Evolutionary conservation across 2,113 vertebrate genomes (phyloP).

Genomic region (Beaufortia kweichowensis): DNA sequence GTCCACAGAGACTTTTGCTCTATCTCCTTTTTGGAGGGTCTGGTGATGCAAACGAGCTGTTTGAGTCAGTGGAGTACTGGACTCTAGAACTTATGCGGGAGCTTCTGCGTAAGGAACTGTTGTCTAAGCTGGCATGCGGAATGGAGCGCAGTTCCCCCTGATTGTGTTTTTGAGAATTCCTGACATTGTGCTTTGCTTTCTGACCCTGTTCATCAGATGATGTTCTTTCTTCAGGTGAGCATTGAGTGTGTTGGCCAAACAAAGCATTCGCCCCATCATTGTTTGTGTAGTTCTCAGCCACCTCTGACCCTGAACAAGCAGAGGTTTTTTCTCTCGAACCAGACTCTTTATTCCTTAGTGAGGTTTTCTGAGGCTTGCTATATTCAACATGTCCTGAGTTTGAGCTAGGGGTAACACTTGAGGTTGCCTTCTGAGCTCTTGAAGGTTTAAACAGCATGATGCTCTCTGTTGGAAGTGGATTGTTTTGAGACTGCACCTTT

Average conservation of each 20-base stretch:
- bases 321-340: constrained; percentile 19
- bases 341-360: constrained; percentile 29
- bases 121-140: background rate
- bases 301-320: background rate
- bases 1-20: background rate
- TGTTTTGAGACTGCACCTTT: background rate
- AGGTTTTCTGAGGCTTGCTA: constrained; percentile 14
- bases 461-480: background rate
- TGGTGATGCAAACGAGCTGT: constrained; percentile 18
- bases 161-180: constrained; percentile 6
- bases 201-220: constrained; percentile 4
- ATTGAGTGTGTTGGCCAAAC: background rate
- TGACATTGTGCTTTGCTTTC: background rate
- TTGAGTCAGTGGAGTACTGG: constrained; percentile 13
- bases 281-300: background rate
- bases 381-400: no score
- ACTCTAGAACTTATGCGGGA: constrained; percentile 19
- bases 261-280: background rate
- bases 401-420: background rate
- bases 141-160: background rate
- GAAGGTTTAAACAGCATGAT: background rate
- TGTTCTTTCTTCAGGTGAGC: background rate
- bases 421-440: constrained; percentile 8
- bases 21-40: constrained; percentile 9
- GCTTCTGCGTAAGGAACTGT: constrained; percentile 5